These are phyloP conservation scores for Rhabditophanes sp. DNA, from an alignment of 2,888 invertebrate species.

Conservation along the genomic window DNA sequence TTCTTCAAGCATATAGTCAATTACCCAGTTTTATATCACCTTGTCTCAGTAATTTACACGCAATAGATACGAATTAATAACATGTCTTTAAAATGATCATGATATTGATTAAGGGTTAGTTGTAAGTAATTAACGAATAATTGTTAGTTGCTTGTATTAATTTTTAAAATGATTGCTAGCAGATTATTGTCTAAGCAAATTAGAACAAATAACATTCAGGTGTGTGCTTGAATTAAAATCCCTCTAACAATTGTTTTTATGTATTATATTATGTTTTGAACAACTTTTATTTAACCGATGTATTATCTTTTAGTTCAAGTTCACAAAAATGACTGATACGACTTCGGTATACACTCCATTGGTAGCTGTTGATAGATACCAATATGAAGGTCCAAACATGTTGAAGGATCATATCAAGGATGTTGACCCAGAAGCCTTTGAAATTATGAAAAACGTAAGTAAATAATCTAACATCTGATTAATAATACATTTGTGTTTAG, in stretches of 20 bases:
- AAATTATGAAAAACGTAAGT: conserved; percentile 56
- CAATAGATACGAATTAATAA: too few relatives aligned
- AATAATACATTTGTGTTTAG: conserved; percentile 13
- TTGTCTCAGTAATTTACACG: too few relatives aligned
- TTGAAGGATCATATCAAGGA: conserved; percentile 50
- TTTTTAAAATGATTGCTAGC: neutral
- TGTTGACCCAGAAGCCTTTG: conserved; percentile 69
- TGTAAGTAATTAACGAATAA: neutral
- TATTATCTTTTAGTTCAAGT: conserved; percentile 9
- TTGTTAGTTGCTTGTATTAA: neutral
- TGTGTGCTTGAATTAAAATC: neutral
- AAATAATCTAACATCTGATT: conserved; percentile 3
- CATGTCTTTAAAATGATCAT: neutral
- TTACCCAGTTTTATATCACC: too few relatives aligned
- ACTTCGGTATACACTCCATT: conserved; percentile 20
- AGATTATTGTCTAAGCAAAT: neutral
- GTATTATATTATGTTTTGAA: neutral
- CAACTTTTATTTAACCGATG: neutral
- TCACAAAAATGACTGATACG: conserved; percentile 13
- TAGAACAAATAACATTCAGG: neutral
- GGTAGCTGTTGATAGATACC: conserved; percentile 20
- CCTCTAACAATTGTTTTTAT: neutral
- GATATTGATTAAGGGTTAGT: neutral
- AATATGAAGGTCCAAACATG: conserved; percentile 22
- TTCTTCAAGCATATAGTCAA: neutral